These are phyloP conservation scores for Scolopax bukidnonensis DNA, from an alignment of 2,797 vertebrate species.

Conservation along the genomic window DNA sequence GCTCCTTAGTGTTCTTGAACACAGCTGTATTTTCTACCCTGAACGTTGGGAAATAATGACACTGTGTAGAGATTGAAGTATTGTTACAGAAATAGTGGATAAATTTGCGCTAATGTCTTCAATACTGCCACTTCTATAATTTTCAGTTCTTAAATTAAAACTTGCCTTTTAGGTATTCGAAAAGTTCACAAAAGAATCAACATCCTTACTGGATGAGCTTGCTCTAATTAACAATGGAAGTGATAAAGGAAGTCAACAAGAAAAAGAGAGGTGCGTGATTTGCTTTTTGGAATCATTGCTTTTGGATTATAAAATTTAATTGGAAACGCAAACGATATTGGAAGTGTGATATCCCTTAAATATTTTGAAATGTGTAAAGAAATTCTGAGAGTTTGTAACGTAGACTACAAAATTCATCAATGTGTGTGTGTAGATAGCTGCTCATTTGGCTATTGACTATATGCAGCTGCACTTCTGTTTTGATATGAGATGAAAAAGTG, in stretches of 20 bases:
- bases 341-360: not conserved
- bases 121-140: not conserved
- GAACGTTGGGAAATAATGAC: not conserved
- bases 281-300: not conserved
- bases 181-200: conserved; percentile 98
- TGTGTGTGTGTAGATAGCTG: not conserved
- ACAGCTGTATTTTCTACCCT: not conserved
- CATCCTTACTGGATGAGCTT: conserved; percentile 93
- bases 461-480: not conserved
- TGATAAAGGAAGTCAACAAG: conserved; percentile 89
- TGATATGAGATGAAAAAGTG: not conserved
- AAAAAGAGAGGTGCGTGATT: conserved; percentile 87
- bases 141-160: conserved; percentile 15
- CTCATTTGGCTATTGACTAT: not conserved
- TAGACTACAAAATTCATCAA: not conserved
- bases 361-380: not conserved
- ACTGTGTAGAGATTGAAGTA: not conserved
- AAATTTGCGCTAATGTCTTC: not conserved
- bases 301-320: not conserved
- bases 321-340: not conserved
- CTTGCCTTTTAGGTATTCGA: conserved; percentile 89
- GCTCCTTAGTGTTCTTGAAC: not conserved
- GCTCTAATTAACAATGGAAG: conserved; percentile 92
- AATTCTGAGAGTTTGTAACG: not conserved
- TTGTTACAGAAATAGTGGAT: not conserved